phyloP scores from a whole-genome alignment of 1,140 invertebrate species.

The Neotoxoptera formosana region DNA sequence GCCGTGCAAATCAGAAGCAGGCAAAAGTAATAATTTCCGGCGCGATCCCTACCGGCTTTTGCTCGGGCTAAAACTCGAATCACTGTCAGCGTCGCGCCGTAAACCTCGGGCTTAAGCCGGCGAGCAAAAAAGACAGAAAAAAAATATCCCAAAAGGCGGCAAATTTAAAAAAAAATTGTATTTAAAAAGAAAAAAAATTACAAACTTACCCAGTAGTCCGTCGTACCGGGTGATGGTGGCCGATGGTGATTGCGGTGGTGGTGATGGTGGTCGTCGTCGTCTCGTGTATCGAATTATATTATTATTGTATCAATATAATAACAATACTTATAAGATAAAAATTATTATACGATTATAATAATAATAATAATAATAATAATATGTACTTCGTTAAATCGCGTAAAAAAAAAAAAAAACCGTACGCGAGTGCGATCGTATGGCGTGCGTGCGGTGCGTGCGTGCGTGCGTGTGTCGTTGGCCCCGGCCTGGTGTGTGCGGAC shows the following conservation, averaged over 20 bases:
- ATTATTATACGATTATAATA: neutral
- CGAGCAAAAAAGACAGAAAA: too few relatives aligned
- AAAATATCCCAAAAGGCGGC: neutral
- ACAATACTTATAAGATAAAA: neutral
- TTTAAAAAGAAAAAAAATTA: neutral
- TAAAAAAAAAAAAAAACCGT: constrained; percentile 20
- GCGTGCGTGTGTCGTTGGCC: constrained; percentile 44
- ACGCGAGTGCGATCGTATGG: neutral
- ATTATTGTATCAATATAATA: neutral
- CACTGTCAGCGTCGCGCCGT: neutral
- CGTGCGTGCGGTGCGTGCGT: neutral
- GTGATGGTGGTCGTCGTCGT: neutral
- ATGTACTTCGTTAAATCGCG: neutral
- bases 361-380: neutral
- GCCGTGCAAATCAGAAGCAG: neutral
- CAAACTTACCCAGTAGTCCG: constrained; percentile 30
- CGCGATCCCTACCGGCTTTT: neutral
- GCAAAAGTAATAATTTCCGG: neutral
- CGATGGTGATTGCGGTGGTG: too few relatives aligned
- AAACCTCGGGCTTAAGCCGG: neutral
- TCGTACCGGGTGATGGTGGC: neutral
- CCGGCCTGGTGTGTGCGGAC: constrained; percentile 32
- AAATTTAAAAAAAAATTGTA: neutral
- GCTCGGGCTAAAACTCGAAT: neutral
- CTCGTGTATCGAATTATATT: neutral